Evolutionary conservation across 2,113 vertebrate genomes (phyloP), one percentile per base, ranked within the genome.

Genomic region (Camelus dromedarius): DNA sequence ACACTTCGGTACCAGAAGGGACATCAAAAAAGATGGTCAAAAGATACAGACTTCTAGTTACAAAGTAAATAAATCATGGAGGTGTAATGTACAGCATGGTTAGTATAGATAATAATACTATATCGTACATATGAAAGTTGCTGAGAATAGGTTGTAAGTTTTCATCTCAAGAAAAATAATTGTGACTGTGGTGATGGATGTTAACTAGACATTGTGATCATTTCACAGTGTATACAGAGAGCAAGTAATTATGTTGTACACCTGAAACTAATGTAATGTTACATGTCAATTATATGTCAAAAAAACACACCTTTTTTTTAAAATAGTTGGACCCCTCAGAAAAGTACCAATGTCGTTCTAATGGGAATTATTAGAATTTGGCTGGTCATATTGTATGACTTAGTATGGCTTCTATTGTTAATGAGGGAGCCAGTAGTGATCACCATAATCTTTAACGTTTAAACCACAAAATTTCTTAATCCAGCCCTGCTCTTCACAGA

Each of bases 321-420:
- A 20, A 95, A 91, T 7, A 72, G 62, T 52, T 62, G 48, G 20
- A 38, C 46, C 18, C 96, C n/a, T 93, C 26, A 14, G 24, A 19
- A 95, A 91, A 84, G 38, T 50, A 93, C 48, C 89, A 35, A 24
- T 89, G 69, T 69, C 50, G 6, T 86, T 80, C 67, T 18, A 81
- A 60, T 42, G 69, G 66, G 38, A 72, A 72, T 46, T 94, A 48
- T 48, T 69, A 83, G 52, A 90, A 38, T 35, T 81, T 79, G 12
- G 6, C 22, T n/a, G 52, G 66, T 66, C 20, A 1, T 80, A 70
- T 82, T 92, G 93, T 84, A 35, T 58, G 9, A 35, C 56, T 76
- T 73, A 26, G 6, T 64, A 6, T 42, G 56, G 38, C 46, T 76
- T 75, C n/a, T 62, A 3, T 50, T 83, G 52, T 84, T 76, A n/a